Base-by-base conservation (phyloP, 1,140 invertebrate species). In the Formica selysi region DNA sequence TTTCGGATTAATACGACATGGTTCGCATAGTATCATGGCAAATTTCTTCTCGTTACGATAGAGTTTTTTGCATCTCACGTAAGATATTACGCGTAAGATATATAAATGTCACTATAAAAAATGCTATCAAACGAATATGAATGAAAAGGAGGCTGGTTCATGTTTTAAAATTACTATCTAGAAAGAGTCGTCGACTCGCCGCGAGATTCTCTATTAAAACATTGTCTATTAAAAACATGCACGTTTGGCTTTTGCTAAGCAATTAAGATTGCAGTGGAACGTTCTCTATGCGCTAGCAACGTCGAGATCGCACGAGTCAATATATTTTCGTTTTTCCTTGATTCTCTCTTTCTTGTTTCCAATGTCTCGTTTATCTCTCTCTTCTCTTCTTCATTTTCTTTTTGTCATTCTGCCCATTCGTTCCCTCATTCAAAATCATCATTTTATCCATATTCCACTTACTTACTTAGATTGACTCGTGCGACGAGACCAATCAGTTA, bases 211-310 rank as follows among this genome's bases (percentile, higher is more conserved):
- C 62, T 81, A 81, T 68, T 80, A 67, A 86, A 86, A 83, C 59
- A 70, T 86, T 79, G 70, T 92, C 73, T 87, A 65, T 90, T 65
- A 88, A 90, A 90, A 90, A 92, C 57, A 91, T 94, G 93, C 93
- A 93, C 92, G 93, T 93, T 91, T 91, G 89, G 92, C 91, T 93
- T 93, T 93, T 93, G 90, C 91, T 92, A 83, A 88, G 87, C 89
- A 92, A 90, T 91, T 92, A 90, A 86, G 76, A 86, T 90, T 93
- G 87, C 64, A 91, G 84, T 92, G 90, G 86, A 89, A 89, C 67
- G 61, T 90, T 90, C 89, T 91, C 76, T 89, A 68, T 89, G 81
- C 78, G 91, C 78, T 87, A 88, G 87, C 76, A 86, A 88, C 29
- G 70, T 90, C 89, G 57, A 85, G 57, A 85, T 90, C 81, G 87